phyloP scores from a whole-genome alignment of 2,113 vertebrate genomes.

The Sigmodon hispidus region DNA sequence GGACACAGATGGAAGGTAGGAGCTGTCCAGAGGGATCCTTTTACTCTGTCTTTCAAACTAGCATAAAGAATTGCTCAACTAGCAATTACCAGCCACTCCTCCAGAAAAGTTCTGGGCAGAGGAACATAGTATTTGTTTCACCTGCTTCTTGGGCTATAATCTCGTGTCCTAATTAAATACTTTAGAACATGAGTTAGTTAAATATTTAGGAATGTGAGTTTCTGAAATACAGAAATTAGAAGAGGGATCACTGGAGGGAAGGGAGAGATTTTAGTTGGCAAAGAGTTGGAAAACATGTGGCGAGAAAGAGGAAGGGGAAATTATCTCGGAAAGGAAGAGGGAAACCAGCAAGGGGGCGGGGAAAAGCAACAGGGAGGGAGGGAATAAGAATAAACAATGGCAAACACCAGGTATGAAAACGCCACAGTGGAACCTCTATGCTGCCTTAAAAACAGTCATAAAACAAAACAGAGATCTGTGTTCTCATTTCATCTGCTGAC shows the following conservation, averaged over 20 bases:
- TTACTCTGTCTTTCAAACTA: conserved; percentile 13
- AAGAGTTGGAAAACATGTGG: not conserved
- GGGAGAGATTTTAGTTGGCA: not conserved
- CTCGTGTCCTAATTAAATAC: not conserved
- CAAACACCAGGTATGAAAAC: not conserved
- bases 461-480: not conserved
- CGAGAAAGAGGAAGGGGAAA: not conserved
- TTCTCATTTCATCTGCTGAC: not conserved
- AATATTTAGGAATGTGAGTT: not conserved
- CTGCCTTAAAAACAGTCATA: not conserved
- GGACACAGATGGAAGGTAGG: not conserved
- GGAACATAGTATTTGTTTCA: not conserved
- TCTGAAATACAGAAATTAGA: not conserved
- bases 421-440: not conserved
- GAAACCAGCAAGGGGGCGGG: not conserved
- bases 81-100: not conserved
- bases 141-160: not conserved
- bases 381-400: not conserved
- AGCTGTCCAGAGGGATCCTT: not conserved
- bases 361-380: too few species aligned
- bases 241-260: not conserved
- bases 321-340: not conserved
- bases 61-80: not conserved
- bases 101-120: conserved; percentile 26
- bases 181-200: not conserved